These are phyloP conservation scores for Macrosteles quadrilineatus DNA, from an alignment of 1,140 invertebrate genomes.

Conservation along the genomic window DNA sequence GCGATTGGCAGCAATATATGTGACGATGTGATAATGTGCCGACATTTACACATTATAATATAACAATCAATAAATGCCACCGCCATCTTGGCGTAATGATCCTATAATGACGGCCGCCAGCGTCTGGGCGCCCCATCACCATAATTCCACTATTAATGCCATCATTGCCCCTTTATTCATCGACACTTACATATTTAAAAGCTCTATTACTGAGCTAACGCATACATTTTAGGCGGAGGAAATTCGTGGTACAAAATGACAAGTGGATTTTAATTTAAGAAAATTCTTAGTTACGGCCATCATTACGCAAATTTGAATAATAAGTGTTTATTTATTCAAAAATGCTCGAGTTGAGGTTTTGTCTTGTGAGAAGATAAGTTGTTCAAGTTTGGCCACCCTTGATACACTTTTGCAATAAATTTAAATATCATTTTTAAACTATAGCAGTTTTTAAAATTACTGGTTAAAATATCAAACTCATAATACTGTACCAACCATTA, in stretches of 20 bases:
- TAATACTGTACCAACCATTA: too few species aligned
- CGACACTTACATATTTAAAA: slow-evolving; percentile 15
- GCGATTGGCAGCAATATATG: not conserved
- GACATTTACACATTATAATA: slow-evolving; percentile 17
- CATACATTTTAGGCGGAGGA: too few species aligned
- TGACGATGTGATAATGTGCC: not conserved
- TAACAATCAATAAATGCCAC: slow-evolving; percentile 4
- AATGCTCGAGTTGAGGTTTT: too few species aligned
- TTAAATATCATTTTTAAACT: too few species aligned
- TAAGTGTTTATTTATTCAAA: slow-evolving; percentile 4
- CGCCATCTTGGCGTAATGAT: not conserved
- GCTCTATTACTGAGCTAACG: not conserved
- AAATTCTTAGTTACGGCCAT: too few species aligned
- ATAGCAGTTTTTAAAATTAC: too few species aligned
- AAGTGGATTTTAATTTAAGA: too few species aligned
- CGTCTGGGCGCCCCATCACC: not conserved
- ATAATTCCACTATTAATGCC: slow-evolving; percentile 14
- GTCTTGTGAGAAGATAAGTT: too few species aligned
- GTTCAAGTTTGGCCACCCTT: too few species aligned
- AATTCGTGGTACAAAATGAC: too few species aligned
- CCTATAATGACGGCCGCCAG: not conserved
- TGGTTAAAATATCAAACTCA: too few species aligned
- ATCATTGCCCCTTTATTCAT: not conserved
- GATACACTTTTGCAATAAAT: too few species aligned
- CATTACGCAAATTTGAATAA: slow-evolving; percentile 2